These are phyloP conservation scores for Dendropsophus ebraccatus DNA, from an alignment of 2,113 vertebrate genomes.

Conservation along the genomic window DNA sequence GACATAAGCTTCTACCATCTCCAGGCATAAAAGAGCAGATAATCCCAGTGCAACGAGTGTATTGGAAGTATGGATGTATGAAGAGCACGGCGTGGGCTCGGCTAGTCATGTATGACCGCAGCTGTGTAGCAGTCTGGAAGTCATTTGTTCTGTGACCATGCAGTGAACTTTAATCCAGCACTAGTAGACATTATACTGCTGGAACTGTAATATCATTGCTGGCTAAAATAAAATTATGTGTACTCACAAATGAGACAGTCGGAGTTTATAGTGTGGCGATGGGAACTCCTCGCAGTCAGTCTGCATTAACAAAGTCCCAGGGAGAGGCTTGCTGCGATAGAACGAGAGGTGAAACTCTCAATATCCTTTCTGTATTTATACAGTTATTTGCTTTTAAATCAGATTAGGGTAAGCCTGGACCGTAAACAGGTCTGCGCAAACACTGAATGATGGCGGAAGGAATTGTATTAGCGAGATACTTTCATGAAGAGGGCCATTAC, in stretches of 20 bases:
- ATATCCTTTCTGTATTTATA: slow-evolving; percentile 45
- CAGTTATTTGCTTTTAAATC: slow-evolving; percentile 44
- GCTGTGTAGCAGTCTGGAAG: slow-evolving; percentile 15
- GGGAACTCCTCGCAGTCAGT: not conserved
- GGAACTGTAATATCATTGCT: not conserved
- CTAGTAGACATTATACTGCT: not conserved
- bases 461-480: slow-evolving; percentile 51
- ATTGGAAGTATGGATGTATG: not conserved
- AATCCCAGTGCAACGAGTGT: not conserved
- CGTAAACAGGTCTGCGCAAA: slow-evolving; percentile 48
- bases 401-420: slow-evolving; percentile 35
- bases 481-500: slow-evolving; percentile 44
- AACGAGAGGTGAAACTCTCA: slow-evolving; percentile 20
- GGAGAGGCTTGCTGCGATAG: not conserved
- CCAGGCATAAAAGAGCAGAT: not conserved
- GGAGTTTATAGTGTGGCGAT: not conserved
- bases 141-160: slow-evolving; percentile 30
- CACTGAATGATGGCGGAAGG: slow-evolving; percentile 32
- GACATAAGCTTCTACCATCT: not conserved
- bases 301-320: slow-evolving; percentile 32
- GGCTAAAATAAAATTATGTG: slow-evolving; percentile 15
- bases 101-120: not conserved
- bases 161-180: slow-evolving; percentile 31
- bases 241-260: slow-evolving; percentile 19
- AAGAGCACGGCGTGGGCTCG: not conserved